Evolutionary conservation across 2,797 vertebrate genomes (phyloP).

Genomic region (Graptemys geographica): DNA sequence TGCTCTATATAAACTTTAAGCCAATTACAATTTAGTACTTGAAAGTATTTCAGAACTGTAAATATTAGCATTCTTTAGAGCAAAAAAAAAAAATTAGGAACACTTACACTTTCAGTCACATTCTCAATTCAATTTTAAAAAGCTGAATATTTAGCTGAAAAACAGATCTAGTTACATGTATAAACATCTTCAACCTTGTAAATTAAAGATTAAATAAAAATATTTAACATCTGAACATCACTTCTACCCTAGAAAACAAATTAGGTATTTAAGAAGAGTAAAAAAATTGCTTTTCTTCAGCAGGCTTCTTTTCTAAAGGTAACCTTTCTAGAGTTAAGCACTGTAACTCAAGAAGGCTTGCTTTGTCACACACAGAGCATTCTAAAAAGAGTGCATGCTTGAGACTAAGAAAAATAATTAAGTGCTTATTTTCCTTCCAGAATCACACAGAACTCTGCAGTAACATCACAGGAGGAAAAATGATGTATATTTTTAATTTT

Average conservation of each 20-base stretch:
- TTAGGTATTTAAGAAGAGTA: neutral
- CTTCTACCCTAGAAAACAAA: constrained; percentile 41
- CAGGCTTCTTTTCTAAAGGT: constrained; percentile 36
- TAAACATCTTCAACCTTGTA: constrained; percentile 62
- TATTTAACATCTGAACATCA: constrained; percentile 33
- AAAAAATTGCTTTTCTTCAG: constrained; percentile 53
- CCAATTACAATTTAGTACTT: neutral
- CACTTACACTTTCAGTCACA: constrained; percentile 40
- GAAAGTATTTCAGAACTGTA: constrained; percentile 39
- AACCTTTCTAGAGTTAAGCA: constrained; percentile 24
- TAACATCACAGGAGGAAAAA: neutral
- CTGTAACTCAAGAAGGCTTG: neutral
- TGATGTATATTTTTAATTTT: neutral
- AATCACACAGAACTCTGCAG: neutral
- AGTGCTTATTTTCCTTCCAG: constrained; percentile 19
- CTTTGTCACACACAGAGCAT: neutral
- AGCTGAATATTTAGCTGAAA: constrained; percentile 56
- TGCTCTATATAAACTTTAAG: constrained; percentile 31
- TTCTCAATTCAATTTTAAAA: constrained; percentile 43
- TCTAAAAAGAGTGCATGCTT: neutral
- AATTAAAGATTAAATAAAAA: constrained; percentile 69
- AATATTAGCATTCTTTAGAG: constrained; percentile 41
- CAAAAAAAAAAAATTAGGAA: constrained; percentile 15
- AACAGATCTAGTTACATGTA: constrained; percentile 40
- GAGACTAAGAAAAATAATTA: neutral